Conservation (phyloP, 2,797 vertebrate species). For the Acrossocheilus wenchowensis region DNA sequence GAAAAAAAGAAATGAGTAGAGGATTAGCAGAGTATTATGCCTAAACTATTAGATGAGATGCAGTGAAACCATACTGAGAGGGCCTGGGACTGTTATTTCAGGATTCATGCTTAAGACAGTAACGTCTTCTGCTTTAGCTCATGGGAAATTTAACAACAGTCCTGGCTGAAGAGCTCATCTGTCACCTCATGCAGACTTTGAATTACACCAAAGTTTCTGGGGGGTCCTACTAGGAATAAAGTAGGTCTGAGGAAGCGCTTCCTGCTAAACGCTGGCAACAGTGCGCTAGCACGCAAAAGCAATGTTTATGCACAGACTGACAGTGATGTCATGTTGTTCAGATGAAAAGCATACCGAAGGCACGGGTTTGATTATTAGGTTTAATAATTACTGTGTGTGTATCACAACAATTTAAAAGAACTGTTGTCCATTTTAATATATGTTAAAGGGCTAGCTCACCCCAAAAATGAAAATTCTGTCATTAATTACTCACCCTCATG, state of each 20-base stretch:
- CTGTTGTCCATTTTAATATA: too few species aligned
- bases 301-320: not conserved
- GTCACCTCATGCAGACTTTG: not conserved
- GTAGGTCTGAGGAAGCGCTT: slow-evolving; percentile 10
- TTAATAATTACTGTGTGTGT: not conserved
- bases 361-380: not conserved
- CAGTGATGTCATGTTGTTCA: not conserved
- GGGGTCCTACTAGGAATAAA: slow-evolving; percentile 12
- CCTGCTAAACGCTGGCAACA: not conserved
- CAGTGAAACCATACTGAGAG: slow-evolving; percentile 10
- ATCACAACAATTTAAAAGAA: too few species aligned
- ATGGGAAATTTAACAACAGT: slow-evolving; percentile 19
- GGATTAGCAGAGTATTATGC: slow-evolving; percentile 39
- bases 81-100: slow-evolving; percentile 6
- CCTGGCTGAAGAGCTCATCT: slow-evolving; percentile 13
- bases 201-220: slow-evolving; percentile 9
- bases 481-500: too few species aligned
- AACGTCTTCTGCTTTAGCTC: not conserved
- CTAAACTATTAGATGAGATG: slow-evolving; percentile 3
- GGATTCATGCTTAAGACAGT: not conserved
- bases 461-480: too few species aligned
- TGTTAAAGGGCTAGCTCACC: too few species aligned
- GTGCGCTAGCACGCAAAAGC: not conserved
- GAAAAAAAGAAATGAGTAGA: not conserved
- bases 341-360: not conserved